Conservation (phyloP, 64 coral and sea anemone genomes). For the Montipora sp. region DNA sequence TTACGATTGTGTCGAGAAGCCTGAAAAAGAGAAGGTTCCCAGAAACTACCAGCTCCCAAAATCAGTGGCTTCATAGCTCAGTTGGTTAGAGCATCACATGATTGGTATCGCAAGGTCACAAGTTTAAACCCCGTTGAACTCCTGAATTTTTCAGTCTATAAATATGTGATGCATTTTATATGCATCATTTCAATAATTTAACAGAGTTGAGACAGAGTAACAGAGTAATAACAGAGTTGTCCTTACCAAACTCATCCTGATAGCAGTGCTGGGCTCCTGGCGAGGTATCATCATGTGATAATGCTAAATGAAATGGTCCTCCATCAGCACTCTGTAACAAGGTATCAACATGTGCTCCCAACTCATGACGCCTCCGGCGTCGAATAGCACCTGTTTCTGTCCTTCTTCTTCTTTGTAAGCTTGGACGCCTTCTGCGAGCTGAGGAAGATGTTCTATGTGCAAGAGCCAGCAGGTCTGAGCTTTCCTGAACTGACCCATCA, state of each 20-base stretch:
- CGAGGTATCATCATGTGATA: slow-evolving; percentile 91
- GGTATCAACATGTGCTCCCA: slow-evolving; percentile 37
- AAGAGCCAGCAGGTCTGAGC: slow-evolving; percentile 71
- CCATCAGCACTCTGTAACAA: slow-evolving; percentile 68
- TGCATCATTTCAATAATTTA: too few species aligned
- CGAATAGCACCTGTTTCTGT: slow-evolving; percentile 44
- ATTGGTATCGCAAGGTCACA: too few species aligned
- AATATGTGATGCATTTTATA: too few species aligned
- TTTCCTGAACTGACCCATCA: slow-evolving; percentile 75
- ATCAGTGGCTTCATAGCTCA: too few species aligned
- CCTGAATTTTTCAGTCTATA: too few species aligned
- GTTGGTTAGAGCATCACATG: too few species aligned
- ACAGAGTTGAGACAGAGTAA: too few species aligned
- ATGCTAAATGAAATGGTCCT: slow-evolving; percentile 79
- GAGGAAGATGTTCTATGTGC: slow-evolving; percentile 76
- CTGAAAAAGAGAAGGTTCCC: too few species aligned
- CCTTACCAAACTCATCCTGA: slow-evolving; percentile 92
- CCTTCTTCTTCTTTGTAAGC: slow-evolving; percentile 69
- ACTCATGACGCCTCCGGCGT: slow-evolving; percentile 60
- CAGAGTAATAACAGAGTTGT: not conserved
- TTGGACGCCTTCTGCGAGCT: slow-evolving; percentile 81
- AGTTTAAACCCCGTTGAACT: too few species aligned
- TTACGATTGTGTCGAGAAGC: too few species aligned
- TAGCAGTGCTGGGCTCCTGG: slow-evolving; percentile 89
- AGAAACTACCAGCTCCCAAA: too few species aligned